phyloP scores from a whole-genome alignment of 2,797 vertebrate species.

The Tinamus major region DNA sequence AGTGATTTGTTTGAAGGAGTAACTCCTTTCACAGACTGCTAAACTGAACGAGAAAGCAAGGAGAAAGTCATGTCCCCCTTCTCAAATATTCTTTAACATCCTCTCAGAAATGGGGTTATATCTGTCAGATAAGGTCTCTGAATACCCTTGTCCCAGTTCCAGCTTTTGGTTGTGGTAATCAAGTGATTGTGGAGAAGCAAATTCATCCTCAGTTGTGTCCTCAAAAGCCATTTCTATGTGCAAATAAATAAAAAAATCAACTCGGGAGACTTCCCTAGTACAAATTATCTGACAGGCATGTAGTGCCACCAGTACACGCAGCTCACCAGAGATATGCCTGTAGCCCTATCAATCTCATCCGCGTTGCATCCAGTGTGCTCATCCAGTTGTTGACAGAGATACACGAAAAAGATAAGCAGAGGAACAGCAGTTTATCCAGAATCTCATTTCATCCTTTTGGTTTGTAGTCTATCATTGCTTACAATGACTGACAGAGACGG shows the following conservation, averaged over 20 bases:
- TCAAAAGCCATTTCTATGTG: not conserved
- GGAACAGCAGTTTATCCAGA: not conserved
- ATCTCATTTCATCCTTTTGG: not conserved
- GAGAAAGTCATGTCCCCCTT: not conserved
- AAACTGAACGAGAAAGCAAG: not conserved
- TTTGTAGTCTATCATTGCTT: fast-evolving
- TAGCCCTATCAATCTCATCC: not conserved
- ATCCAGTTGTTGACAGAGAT: not conserved
- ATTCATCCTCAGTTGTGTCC: not conserved
- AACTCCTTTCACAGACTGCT: not conserved
- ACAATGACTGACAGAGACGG: fast-evolving
- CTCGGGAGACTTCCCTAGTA: not conserved
- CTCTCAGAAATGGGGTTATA: constrained; percentile 7
- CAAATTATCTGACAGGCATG: not conserved
- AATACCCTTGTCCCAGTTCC: constrained; percentile 15
- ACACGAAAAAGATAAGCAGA: not conserved
- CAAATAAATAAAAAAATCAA: not conserved
- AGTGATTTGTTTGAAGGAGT: not conserved
- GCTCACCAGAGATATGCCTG: fast-evolving
- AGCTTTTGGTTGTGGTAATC: not conserved
- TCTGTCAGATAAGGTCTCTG: not conserved
- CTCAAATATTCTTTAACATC: not conserved
- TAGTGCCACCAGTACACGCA: fast-evolving
- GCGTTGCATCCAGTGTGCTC: fast-evolving
- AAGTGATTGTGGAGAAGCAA: not conserved